Evolutionary conservation across 2,797 vertebrate genomes (phyloP).

Genomic region (Chelidonichthys spinosus): DNA sequence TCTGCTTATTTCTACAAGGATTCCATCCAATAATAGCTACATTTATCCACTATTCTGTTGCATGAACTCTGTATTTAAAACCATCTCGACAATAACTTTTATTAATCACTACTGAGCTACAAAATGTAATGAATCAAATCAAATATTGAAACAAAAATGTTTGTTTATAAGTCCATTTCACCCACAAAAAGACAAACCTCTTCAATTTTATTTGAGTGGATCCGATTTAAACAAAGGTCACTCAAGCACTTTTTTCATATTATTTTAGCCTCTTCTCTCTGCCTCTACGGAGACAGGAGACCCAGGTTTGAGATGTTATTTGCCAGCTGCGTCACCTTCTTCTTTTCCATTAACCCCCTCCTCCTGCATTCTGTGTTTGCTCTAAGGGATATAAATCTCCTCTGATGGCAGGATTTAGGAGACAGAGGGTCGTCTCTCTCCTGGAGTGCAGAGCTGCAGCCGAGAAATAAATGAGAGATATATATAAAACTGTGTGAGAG

Average conservation of each 20-base stretch:
- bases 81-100: not conserved
- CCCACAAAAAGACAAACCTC: not conserved
- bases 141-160: not conserved
- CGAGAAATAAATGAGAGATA: constrained; percentile 38
- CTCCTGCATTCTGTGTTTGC: constrained; percentile 46
- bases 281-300: constrained; percentile 3
- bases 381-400: constrained; percentile 65
- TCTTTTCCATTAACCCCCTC: constrained; percentile 51
- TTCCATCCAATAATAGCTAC: constrained; percentile 8
- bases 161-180: constrained; percentile 23
- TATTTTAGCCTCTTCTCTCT: constrained; percentile 6
- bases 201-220: constrained; percentile 23
- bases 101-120: constrained; percentile 11
- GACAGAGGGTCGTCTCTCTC: constrained; percentile 46
- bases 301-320: constrained; percentile 31
- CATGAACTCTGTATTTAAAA: not conserved
- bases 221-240: constrained; percentile 28
- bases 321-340: constrained; percentile 45
- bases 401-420: constrained; percentile 63
- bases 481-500: constrained; percentile 24
- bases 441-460: constrained; percentile 35
- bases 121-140: constrained; percentile 9
- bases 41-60: not conserved
- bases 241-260: constrained; percentile 7
- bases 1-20: constrained; percentile 17